phyloP scores from a whole-genome alignment of 2,113 vertebrate species.

The Bagarius yarrelli region DNA sequence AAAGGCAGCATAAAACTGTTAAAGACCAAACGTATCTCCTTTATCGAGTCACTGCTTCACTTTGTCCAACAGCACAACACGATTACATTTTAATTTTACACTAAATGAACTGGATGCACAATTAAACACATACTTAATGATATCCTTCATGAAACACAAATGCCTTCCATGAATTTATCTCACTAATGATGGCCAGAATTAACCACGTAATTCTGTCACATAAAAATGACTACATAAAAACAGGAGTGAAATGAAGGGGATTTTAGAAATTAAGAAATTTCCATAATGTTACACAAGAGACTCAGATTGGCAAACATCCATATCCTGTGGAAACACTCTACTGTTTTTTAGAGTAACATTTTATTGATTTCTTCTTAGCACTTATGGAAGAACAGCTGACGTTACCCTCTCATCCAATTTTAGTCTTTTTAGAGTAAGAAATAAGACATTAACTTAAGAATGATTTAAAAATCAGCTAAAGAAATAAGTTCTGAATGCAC shows the following conservation, averaged over 20 bases:
- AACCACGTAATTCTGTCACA: too few species aligned
- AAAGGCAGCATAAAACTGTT: slow-evolving; percentile 18
- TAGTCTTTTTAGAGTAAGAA: neutral
- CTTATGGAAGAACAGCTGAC: neutral
- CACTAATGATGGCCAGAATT: slow-evolving; percentile 22
- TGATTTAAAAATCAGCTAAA: too few species aligned
- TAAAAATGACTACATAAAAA: slow-evolving; percentile 38
- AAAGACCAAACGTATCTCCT: neutral
- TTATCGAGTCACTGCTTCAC: neutral
- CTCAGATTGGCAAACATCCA: neutral
- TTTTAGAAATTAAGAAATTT: slow-evolving; percentile 23
- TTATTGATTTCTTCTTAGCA: neutral
- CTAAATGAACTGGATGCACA: slow-evolving; percentile 10
- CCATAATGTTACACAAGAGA: neutral
- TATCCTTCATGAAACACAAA: slow-evolving; percentile 38
- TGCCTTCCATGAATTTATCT: slow-evolving; percentile 18
- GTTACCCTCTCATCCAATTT: neutral
- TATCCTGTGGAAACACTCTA: neutral
- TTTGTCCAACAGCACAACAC: neutral
- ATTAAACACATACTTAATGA: slow-evolving; percentile 43
- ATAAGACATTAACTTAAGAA: neutral
- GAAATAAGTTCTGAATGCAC: neutral
- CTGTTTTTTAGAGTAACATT: slow-evolving; percentile 13
- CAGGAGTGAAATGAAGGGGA: neutral
- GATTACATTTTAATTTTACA: slow-evolving; percentile 1